These are phyloP conservation scores for Drosophila lacteicornis DNA, from an alignment of 1,140 invertebrate genomes.

Conservation along the genomic window DNA sequence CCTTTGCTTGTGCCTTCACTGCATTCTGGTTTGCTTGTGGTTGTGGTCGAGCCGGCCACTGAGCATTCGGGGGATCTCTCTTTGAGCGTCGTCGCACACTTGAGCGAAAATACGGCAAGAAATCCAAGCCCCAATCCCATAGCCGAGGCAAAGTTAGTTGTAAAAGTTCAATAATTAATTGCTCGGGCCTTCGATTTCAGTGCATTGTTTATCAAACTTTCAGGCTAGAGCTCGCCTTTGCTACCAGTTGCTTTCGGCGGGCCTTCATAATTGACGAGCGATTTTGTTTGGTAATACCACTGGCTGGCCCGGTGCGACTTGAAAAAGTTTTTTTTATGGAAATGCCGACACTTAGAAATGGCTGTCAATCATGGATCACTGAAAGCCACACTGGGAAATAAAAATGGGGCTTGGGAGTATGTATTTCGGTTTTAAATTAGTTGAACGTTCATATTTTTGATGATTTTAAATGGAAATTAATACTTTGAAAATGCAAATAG, in stretches of 20 bases:
- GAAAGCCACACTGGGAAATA: slow-evolving; percentile 7
- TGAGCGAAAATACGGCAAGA: slow-evolving; percentile 41
- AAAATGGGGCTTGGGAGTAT: background rate
- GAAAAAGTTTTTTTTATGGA: slow-evolving; percentile 45
- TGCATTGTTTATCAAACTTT: slow-evolving; percentile 62
- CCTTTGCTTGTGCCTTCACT: slow-evolving; percentile 23
- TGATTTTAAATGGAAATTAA: background rate
- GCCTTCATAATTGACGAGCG: slow-evolving; percentile 57
- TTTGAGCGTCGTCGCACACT: slow-evolving; percentile 50
- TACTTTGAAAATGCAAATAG: no score
- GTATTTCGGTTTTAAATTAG: no score
- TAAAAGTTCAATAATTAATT: slow-evolving; percentile 82
- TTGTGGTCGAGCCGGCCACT: slow-evolving; percentile 45
- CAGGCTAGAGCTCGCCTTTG: slow-evolving; percentile 15
- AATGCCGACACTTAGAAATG: slow-evolving; percentile 34
- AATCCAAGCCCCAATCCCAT: slow-evolving; percentile 27
- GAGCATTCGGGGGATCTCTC: slow-evolving; percentile 46
- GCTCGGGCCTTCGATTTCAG: slow-evolving; percentile 59
- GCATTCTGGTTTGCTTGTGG: slow-evolving; percentile 64
- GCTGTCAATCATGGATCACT: slow-evolving; percentile 38
- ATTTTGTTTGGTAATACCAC: slow-evolving; percentile 64
- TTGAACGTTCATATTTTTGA: background rate
- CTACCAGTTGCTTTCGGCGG: slow-evolving; percentile 30
- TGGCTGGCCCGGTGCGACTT: slow-evolving; percentile 34
- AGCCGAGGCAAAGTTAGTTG: slow-evolving; percentile 61